Percentiles rank a stretch among this genome's conserved stretches.
Conservation (phyloP, 2,888 invertebrate species). For the Acrobasis consociella region DNA sequence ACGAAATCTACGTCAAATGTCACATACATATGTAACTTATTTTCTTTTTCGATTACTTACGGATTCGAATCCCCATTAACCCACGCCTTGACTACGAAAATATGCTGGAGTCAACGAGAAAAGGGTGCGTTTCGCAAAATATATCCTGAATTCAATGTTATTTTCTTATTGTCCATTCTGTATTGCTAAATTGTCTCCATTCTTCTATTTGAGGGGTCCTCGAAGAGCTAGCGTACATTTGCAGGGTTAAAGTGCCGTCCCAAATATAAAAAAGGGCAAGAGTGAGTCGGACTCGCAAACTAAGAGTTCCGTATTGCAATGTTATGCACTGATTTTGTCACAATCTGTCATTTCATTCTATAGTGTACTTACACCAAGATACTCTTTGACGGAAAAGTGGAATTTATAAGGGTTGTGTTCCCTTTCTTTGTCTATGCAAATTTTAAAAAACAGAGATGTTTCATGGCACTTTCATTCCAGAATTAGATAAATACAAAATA, state of each 20-base stretch:
- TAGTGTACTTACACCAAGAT: too few species aligned
- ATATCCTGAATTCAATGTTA: constrained; percentile 15
- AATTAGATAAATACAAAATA: too few species aligned
- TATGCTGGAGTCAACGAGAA: not conserved
- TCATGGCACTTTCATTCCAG: too few species aligned
- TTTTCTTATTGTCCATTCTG: constrained; percentile 7
- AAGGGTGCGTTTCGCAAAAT: constrained; percentile 2
- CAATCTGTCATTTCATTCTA: too few species aligned
- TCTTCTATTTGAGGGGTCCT: constrained; percentile 1
- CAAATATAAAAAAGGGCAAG: not conserved
- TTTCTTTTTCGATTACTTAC: constrained; percentile 1
- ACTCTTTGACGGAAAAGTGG: too few species aligned
- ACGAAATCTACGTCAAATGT: not conserved
- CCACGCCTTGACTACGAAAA: constrained; percentile 6
- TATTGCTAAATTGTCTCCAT: constrained; percentile 19
- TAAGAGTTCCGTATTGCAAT: too few species aligned
- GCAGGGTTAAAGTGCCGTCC: constrained; percentile 1
- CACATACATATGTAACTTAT: not conserved
- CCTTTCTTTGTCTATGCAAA: too few species aligned
- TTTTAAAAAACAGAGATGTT: too few species aligned
- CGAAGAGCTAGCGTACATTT: not conserved
- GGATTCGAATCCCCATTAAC: not conserved
- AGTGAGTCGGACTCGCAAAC: too few species aligned
- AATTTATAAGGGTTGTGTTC: too few species aligned
- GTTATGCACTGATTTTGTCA: too few species aligned